Evolutionary conservation across 2,113 vertebrate species (phyloP), one percentile per base, ranked within the genome.

Genomic region (Zosterops japonicus): DNA sequence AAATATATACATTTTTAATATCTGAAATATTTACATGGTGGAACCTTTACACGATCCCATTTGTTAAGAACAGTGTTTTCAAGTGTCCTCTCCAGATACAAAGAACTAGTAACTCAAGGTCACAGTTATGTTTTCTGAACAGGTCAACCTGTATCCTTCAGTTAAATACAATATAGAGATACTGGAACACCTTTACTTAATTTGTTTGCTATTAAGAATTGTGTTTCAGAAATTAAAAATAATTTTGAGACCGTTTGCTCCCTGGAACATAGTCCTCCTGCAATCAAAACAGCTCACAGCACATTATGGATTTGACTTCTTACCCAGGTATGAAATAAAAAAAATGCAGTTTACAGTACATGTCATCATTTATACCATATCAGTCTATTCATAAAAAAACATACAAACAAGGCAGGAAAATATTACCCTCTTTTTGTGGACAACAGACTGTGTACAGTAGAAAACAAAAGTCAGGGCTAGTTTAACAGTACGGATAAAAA

Each of bases 1-100:
- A 98, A 98, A 98, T 98, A 98, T 98, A 98, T 98, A 98, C 98
- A 98, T 95, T 98, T 98, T 98, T 98, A 98, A 98, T 98, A 98
- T 98, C 83, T 97, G 97, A 98, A 98, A 97, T 98, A 98, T 98
- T 98, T 98, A 98, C 98, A 98, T 86, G 92, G 95, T 95, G 96
- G 96, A 98, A 97, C 98, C 97, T 97, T 96, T 80, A 96, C 94
- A 97, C 69, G 95, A 98, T 97, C 95, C 96, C 93, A 8, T 94
- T 95, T 95, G 83, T 97, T 98, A 98, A 98, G 96, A 98, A 98
- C 97, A 98, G 96, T 98, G 97, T 98, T 98, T 98, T 96, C 96
- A 98, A 97, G 96, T 97, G 96, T 97, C 95, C 95, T 97, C 94
- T 97, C 93, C 94, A 96, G 90, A 97, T 97, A 96, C 96, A 97